phyloP scores from a whole-genome alignment of 2,797 vertebrate genomes.

The Meda fulgida region DNA sequence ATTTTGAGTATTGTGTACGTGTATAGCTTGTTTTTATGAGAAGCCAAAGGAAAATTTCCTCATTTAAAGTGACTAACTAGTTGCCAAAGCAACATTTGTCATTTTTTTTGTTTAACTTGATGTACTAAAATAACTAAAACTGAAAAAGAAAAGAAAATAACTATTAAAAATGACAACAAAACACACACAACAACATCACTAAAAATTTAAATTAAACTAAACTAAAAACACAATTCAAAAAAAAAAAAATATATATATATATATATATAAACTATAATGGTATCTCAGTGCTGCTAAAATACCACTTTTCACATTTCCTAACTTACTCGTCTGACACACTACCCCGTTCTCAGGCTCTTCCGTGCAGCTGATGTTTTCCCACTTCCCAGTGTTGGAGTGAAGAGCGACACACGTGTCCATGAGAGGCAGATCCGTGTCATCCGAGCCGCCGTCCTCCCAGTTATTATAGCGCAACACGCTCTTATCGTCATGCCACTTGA shows the following conservation, averaged over 20 bases:
- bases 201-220: neutral
- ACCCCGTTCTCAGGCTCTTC: slow-evolving; percentile 77
- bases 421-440: slow-evolving; percentile 61
- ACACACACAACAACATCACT: too few relatives aligned
- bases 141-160: neutral
- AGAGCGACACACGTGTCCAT: slow-evolving; percentile 82
- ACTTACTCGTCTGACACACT: slow-evolving; percentile 79
- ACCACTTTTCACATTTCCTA: neutral
- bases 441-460: slow-evolving; percentile 74
- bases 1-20: too few relatives aligned
- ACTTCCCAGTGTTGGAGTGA: slow-evolving; percentile 79
- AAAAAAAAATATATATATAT: too few relatives aligned
- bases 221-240: too few relatives aligned
- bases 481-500: slow-evolving; percentile 81
- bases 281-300: too few relatives aligned
- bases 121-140: neutral
- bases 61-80: too few relatives aligned
- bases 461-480: slow-evolving; percentile 78
- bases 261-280: too few relatives aligned
- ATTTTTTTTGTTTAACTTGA: neutral
- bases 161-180: too few relatives aligned
- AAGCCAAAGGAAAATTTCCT: too few relatives aligned
- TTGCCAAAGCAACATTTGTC: too few relatives aligned
- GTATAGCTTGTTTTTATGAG: too few relatives aligned
- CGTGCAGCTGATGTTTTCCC: slow-evolving; percentile 83